phyloP scores from a whole-genome alignment of 2,113 vertebrate species.

The Acrocephalus arundinaceus region DNA sequence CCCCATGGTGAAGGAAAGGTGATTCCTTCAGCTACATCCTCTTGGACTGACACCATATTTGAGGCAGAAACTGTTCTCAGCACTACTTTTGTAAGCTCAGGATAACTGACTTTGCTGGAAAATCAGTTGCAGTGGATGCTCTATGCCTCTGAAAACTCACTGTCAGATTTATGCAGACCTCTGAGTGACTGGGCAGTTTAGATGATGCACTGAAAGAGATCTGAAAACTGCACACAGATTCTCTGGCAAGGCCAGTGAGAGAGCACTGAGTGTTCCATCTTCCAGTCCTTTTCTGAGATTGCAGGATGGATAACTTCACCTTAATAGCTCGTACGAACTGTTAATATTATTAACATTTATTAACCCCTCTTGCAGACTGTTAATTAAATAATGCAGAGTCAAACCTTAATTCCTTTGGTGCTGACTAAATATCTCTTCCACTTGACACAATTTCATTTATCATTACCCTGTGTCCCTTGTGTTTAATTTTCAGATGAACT shows the following conservation, averaged over 20 bases:
- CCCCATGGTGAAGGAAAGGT: neutral
- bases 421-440: conserved; percentile 31
- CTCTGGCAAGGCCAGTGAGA: neutral
- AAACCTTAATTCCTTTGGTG: conserved; percentile 39
- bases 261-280: neutral
- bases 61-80: neutral
- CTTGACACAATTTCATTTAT: conserved; percentile 44
- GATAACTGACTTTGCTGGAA: neutral
- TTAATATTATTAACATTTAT: conserved; percentile 53
- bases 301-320: neutral
- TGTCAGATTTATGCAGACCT: neutral
- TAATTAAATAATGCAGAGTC: conserved; percentile 45
- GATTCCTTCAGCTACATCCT: conserved; percentile 5
- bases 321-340: neutral
- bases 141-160: neutral
- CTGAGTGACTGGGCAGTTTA: neutral
- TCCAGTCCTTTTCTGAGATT: neutral
- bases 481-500: conserved; percentile 45
- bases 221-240: neutral
- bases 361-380: conserved; percentile 15
- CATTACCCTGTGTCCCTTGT: conserved; percentile 8
- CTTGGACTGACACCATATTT: neutral
- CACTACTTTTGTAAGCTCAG: neutral
- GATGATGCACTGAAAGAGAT: neutral
- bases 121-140: neutral